A percentile compares a stretch with the other conserved stretches of the same genome.
These are phyloP conservation scores for Tapirus terrestris DNA, from an alignment of 2,113 vertebrate species.

Conservation along the genomic window DNA sequence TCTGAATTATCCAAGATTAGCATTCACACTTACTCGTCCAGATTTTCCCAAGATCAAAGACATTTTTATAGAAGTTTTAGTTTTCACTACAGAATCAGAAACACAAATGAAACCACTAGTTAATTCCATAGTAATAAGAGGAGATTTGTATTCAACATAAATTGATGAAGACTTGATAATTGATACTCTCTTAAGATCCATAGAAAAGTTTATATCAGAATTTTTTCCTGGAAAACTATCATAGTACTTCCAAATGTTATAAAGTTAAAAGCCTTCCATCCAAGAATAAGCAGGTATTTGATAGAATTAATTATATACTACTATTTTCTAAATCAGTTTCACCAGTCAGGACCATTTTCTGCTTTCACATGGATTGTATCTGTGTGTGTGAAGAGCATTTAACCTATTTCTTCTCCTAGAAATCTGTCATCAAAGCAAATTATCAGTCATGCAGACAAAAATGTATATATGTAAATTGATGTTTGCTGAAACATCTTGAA, in stretches of 20 bases:
- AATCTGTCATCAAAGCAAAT: conserved; percentile 5
- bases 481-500: neutral
- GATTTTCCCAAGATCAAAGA: neutral
- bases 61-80: neutral
- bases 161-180: neutral
- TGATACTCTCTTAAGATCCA: neutral
- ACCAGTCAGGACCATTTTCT: neutral
- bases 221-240: neutral
- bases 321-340: neutral
- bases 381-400: neutral
- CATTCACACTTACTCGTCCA: neutral
- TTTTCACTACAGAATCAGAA: conserved; percentile 40
- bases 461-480: neutral
- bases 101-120: neutral
- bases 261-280: neutral
- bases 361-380: neutral
- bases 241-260: neutral
- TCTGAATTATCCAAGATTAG: neutral
- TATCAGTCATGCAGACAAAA: neutral
- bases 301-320: neutral
- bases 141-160: neutral
- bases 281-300: conserved; percentile 4
- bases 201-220: neutral
- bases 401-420: neutral
- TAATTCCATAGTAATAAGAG: neutral